Evolutionary conservation across 2,797 vertebrate species (phyloP).

Genomic region (Tinamus major): DNA sequence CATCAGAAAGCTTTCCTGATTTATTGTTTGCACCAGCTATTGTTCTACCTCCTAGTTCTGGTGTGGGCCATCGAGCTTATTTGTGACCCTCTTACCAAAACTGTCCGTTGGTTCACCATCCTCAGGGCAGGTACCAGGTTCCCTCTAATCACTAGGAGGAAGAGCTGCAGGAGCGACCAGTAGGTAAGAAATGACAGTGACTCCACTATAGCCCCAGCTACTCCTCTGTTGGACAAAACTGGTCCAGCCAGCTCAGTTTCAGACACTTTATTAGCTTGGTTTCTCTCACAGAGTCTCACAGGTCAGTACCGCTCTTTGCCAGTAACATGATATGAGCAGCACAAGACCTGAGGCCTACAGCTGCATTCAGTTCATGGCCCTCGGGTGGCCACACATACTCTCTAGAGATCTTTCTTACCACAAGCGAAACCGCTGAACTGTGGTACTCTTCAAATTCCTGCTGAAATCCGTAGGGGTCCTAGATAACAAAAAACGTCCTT

Average conservation of each 20-base stretch:
- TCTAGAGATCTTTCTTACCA: neutral
- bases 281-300: neutral
- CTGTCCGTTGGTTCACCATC: neutral
- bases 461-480: neutral
- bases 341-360: neutral
- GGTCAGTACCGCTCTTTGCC: neutral
- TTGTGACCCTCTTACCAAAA: neutral
- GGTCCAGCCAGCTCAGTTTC: fast-evolving
- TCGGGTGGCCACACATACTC: fast-evolving
- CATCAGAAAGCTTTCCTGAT: neutral
- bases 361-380: neutral
- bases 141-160: neutral
- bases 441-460: neutral
- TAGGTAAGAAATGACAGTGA: neutral
- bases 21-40: neutral
- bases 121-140: neutral
- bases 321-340: neutral
- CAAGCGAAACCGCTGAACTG: neutral
- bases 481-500: neutral
- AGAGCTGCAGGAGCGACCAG: neutral
- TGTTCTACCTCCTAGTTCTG: neutral
- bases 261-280: neutral
- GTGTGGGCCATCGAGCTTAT: neutral
- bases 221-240: neutral
- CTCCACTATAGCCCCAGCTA: neutral